phyloP scores from a whole-genome alignment of 2,888 invertebrate species.

The Fragum sueziense region DNA sequence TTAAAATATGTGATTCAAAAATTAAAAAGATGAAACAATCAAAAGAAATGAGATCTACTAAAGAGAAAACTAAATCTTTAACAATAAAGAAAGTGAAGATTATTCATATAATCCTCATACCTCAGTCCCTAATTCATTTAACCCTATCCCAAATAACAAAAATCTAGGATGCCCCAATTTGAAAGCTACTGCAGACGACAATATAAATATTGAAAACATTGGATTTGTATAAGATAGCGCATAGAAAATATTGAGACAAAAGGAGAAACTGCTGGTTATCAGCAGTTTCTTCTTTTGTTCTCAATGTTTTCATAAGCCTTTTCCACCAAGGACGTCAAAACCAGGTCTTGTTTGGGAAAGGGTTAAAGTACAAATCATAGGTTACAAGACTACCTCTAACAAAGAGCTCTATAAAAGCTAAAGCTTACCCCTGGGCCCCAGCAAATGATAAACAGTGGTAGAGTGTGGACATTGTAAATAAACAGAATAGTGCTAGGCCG shows the following conservation, averaged over 20 bases:
- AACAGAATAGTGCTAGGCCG: constrained; percentile 91
- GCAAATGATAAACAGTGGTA: constrained; percentile 93
- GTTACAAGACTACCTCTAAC: neutral
- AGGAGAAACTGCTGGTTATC: neutral
- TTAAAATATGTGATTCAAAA: no score
- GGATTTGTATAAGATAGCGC: neutral
- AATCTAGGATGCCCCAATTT: neutral
- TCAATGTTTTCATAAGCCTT: neutral
- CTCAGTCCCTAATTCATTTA: neutral
- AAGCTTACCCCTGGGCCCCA: constrained; percentile 79
- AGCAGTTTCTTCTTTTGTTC: neutral
- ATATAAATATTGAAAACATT: no score
- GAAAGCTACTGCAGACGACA: neutral
- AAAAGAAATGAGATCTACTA: no score
- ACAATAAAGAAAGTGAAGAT: no score
- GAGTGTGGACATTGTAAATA: constrained; percentile 94
- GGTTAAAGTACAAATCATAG: neutral
- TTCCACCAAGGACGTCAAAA: no score
- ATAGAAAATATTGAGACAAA: neutral
- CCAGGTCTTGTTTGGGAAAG: neutral
- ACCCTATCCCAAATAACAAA: neutral
- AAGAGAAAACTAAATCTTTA: no score
- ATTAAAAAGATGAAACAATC: no score
- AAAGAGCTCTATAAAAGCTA: neutral
- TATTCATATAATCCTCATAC: no score